phyloP scores from a whole-genome alignment of 2,113 vertebrate genomes.

The Cranoglanis bouderius region DNA sequence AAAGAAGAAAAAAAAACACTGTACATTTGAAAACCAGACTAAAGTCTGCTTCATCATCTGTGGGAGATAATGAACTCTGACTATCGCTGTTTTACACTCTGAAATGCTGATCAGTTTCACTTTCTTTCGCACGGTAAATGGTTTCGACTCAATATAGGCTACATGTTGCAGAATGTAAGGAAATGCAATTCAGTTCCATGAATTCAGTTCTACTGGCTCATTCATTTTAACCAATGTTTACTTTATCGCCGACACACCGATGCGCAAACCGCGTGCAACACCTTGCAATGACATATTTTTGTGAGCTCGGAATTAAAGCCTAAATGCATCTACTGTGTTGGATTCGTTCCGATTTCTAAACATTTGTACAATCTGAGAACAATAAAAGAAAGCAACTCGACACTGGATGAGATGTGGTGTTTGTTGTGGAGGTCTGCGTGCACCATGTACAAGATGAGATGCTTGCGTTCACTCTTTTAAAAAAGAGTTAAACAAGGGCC shows the following conservation, averaged over 20 bases:
- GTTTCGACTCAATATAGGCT: slow-evolving; percentile 5
- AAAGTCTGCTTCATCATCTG: slow-evolving; percentile 12
- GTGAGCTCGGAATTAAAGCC: slow-evolving; percentile 32
- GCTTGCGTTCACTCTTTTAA: background rate
- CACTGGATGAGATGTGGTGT: background rate
- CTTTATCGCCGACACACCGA: slow-evolving; percentile 1
- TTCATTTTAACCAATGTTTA: slow-evolving; percentile 10
- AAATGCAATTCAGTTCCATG: slow-evolving; percentile 38
- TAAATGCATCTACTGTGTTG: slow-evolving; percentile 31
- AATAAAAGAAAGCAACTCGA: slow-evolving; percentile 43
- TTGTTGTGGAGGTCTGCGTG: slow-evolving; percentile 8
- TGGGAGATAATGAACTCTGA: background rate
- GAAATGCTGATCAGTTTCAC: slow-evolving; percentile 8
- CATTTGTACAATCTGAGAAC: slow-evolving; percentile 47
- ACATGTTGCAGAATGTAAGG: slow-evolving; percentile 30
- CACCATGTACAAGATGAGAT: background rate
- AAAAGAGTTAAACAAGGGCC: background rate
- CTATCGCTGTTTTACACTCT: slow-evolving; percentile 12
- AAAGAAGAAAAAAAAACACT: slow-evolving; percentile 6
- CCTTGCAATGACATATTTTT: slow-evolving; percentile 29
- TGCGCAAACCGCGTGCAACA: background rate
- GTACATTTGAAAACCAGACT: slow-evolving; percentile 37
- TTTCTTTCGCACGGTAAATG: slow-evolving; percentile 34
- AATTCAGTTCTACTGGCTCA: slow-evolving; percentile 32
- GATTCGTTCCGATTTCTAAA: slow-evolving; percentile 44